Conservation (phyloP, 2,888 invertebrate genomes). For the Agonopterix arenella region DNA sequence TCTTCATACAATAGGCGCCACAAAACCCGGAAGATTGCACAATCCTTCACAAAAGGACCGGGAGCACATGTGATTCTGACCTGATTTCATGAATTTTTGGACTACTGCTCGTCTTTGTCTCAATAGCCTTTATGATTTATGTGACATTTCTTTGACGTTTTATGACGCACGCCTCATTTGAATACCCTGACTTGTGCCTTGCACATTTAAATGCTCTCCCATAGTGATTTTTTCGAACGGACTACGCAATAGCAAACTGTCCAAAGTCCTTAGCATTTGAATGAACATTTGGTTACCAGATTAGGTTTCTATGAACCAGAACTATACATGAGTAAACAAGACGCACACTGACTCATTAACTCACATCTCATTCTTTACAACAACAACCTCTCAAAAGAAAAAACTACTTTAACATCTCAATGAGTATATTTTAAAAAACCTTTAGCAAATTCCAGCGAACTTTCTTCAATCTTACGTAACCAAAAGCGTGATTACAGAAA, state of each 20-base stretch:
- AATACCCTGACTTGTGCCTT: constrained; percentile 66
- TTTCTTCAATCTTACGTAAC: constrained; percentile 29
- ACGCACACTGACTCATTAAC: constrained; percentile 41
- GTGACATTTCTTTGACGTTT: constrained; percentile 65
- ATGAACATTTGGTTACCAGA: constrained; percentile 75
- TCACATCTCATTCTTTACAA: constrained; percentile 31
- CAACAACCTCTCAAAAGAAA: constrained; percentile 15
- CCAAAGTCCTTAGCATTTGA: constrained; percentile 62
- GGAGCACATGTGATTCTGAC: constrained; percentile 74
- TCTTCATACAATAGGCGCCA: constrained; percentile 40
- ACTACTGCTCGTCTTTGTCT: constrained; percentile 53
- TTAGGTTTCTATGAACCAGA: constrained; percentile 59
- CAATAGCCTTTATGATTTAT: constrained; percentile 70
- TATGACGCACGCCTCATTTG: constrained; percentile 71
- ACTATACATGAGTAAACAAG: constrained; percentile 56
- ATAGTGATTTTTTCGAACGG: constrained; percentile 52
- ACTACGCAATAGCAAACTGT: constrained; percentile 32
- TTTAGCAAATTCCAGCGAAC: constrained; percentile 6
- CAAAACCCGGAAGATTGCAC: constrained; percentile 69
- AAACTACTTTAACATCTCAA: neutral
- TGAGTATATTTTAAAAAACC: neutral
- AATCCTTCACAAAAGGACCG: constrained; percentile 46
- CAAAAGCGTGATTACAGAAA: constrained; percentile 30
- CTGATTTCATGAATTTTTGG: constrained; percentile 55
- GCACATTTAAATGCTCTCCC: constrained; percentile 65